phyloP scores from a whole-genome alignment of 1,140 invertebrate species.

The Drosophila oshimai region DNA sequence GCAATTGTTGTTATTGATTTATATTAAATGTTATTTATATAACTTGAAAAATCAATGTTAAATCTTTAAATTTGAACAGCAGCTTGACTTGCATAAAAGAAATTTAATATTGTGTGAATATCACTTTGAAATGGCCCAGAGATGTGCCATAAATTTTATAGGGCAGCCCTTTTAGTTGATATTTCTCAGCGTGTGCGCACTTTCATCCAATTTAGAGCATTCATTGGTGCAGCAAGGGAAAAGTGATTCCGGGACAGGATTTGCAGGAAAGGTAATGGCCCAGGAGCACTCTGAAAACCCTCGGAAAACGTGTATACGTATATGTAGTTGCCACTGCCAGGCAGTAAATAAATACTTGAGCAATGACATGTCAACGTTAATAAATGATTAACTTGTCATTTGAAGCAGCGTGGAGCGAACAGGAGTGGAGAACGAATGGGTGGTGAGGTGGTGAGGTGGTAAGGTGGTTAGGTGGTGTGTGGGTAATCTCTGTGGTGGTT shows the following conservation, averaged over 20 bases:
- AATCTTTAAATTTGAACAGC: not conserved
- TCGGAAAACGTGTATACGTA: not conserved
- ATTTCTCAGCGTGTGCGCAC: not conserved
- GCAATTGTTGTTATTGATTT: too few relatives aligned
- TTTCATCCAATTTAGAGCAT: too few relatives aligned
- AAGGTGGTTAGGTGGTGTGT: not conserved
- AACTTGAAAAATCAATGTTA: not conserved
- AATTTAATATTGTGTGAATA: too few relatives aligned
- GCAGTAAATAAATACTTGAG: conserved; percentile 76
- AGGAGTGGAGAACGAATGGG: not conserved
- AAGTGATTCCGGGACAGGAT: not conserved
- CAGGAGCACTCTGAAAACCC: not conserved
- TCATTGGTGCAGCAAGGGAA: not conserved
- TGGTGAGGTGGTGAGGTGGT: conserved; percentile 5
- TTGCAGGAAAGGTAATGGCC: not conserved
- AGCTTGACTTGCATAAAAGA: not conserved
- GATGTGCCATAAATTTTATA: too few relatives aligned
- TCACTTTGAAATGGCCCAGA: too few relatives aligned
- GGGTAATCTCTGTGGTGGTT: conserved; percentile 26
- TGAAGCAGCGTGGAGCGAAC: conserved; percentile 30
- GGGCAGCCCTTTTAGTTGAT: not conserved
- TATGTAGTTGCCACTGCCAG: conserved; percentile 25
- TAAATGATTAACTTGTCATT: conserved; percentile 79
- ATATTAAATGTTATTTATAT: not conserved
- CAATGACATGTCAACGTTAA: conserved; percentile 77